Evolutionary conservation across 2,113 vertebrate genomes (phyloP).

Genomic region (Tautogolabrus adspersus): DNA sequence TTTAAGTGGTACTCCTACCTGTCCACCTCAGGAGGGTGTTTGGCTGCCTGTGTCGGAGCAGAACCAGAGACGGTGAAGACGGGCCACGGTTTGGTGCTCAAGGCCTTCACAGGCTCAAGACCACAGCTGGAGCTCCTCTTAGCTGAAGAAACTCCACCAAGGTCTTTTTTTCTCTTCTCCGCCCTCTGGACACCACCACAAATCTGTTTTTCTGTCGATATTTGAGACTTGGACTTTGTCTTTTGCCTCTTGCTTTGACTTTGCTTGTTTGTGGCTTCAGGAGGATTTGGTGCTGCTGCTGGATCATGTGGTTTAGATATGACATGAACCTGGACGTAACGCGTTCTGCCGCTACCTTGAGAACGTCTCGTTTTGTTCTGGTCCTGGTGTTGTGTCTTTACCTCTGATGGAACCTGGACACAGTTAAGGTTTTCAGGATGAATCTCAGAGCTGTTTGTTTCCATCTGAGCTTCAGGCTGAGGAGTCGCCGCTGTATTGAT

Average conservation of each 20-base stretch:
- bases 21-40: not conserved
- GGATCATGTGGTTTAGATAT: not conserved
- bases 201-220: not conserved
- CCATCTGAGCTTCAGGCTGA: conserved; percentile 6
- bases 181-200: fast-evolving
- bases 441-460: not conserved
- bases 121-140: conserved; percentile 20
- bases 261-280: no score
- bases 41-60: not conserved
- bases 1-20: conserved; percentile 17
- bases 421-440: not conserved
- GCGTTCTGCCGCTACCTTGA: not conserved
- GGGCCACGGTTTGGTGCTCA: conserved; percentile 65
- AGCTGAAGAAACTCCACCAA: not conserved
- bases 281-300: not conserved
- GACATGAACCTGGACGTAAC: not conserved
- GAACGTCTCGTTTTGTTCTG: not conserved
- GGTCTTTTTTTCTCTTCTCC: conserved; percentile 23
- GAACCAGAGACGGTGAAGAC: conserved; percentile 47
- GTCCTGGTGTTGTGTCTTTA: not conserved
- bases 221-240: not conserved
- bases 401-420: not conserved
- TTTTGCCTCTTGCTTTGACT: not conserved
- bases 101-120: conserved; percentile 46
- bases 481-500: not conserved